Evolutionary conservation across 2,888 invertebrate species (phyloP), one percentile per base, ranked within the genome.

Genomic region (Sylvicola cinctus): DNA sequence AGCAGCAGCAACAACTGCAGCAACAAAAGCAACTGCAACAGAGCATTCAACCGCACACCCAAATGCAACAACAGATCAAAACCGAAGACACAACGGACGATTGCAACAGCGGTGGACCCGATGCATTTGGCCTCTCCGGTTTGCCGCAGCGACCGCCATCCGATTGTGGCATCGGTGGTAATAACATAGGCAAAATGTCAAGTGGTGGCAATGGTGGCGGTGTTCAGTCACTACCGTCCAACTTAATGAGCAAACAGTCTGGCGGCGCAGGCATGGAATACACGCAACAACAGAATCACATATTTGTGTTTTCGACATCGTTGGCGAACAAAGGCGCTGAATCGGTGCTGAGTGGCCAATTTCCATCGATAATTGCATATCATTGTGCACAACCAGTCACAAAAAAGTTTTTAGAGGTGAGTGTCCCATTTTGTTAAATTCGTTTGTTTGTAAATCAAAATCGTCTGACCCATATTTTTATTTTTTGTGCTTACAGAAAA

Each of bases 281-380:
- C 48, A 78, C 80, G 80, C 87, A 90, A 63, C 91, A 95, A 60
- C 91, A 93, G 61, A 91, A 87, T 61, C 91, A 93, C 60, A 88
- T 95, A 55, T 95, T 91, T 69, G 93, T 95, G 45, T 95, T 95
- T 63, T 87, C 90, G 15, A 93, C 95, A 7, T 65, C 76, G 48
- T 62, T 91, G 59, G 95, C 93, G 3, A 95, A 95, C 59, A 80
- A 87, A 52, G 91, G 90, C 4, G 93, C 93, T 0, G 91, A 95
- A 48, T 74, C 84, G 11, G 91, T 93, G 11, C 61, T 87, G 40
- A 77, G 78, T 40, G 85, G 90, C 3, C 84, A 85, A 49, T 88
- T 75, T 56, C 77, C 81, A 47, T 83, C 85, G 34, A 91, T 95
- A 45, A 85, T 93, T 45, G 81, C 85, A 20, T 95, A 81, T 59